phyloP scores from a whole-genome alignment of 2,797 vertebrate genomes.

The Gymnocypris eckloni region DNA sequence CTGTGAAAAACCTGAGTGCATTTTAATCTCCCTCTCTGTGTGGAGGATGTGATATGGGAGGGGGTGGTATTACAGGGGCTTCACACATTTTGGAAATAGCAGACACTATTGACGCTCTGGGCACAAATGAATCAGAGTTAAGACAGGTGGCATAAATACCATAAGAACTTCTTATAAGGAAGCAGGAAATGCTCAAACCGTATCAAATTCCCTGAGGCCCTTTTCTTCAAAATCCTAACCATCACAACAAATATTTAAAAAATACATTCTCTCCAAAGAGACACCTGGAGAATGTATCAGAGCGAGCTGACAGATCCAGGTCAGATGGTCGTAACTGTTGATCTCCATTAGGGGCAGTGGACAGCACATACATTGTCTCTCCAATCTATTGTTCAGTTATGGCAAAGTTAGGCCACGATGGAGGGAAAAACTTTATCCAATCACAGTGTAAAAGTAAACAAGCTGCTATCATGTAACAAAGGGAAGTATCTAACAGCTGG shows the following conservation, averaged over 20 bases:
- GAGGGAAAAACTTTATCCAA: constrained; percentile 16
- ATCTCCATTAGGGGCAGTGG: constrained; percentile 51
- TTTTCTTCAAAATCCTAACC: background rate
- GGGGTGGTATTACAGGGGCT: constrained; percentile 7
- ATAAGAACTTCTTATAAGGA: background rate
- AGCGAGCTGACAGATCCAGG: constrained; percentile 59
- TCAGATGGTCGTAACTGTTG: constrained; percentile 47
- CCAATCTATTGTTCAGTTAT: background rate
- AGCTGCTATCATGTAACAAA: constrained; percentile 1
- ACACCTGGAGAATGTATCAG: constrained; percentile 59
- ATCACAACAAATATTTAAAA: background rate
- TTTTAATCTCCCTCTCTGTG: constrained; percentile 36
- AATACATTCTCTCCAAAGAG: constrained; percentile 5
- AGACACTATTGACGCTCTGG: constrained; percentile 26
- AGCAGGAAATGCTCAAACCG: background rate
- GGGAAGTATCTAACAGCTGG: constrained; percentile 14
- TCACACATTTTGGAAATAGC: constrained; percentile 42
- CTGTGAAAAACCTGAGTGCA: constrained; percentile 22
- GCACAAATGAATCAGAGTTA: constrained; percentile 6
- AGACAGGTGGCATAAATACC: background rate
- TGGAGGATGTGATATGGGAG: constrained; percentile 21
- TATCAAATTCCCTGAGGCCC: background rate
- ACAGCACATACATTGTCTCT: background rate
- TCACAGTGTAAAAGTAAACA: constrained; percentile 31
- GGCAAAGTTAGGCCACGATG: background rate